Evolutionary conservation across 2,888 invertebrate species (phyloP).

Genomic region (Lycia hirtaria): DNA sequence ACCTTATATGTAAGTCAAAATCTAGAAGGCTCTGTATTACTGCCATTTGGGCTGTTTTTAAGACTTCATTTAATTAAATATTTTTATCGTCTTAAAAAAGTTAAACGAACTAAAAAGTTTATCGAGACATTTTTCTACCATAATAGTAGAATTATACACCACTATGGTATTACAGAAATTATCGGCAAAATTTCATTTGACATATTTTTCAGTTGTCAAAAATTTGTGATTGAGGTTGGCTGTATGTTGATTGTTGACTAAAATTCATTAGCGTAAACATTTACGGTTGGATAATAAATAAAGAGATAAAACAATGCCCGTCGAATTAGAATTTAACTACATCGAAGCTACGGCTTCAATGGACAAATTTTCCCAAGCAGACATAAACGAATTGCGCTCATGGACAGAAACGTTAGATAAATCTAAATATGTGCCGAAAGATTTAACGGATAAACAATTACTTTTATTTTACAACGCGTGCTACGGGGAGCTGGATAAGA

Average conservation of each 20-base stretch:
- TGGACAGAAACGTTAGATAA: conserved; percentile 81
- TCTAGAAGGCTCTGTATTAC: too few relatives aligned
- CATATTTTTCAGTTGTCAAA: conserved; percentile 69
- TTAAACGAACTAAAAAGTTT: too few relatives aligned
- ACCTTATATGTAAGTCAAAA: too few relatives aligned
- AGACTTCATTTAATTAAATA: too few relatives aligned
- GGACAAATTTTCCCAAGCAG: conserved; percentile 79
- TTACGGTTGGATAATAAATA: conserved; percentile 55
- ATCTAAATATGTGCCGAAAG: conserved; percentile 80
- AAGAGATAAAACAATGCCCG: conserved; percentile 62
- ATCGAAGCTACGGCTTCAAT: conserved; percentile 70
- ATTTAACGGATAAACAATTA: conserved; percentile 86
- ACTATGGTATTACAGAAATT: conserved; percentile 37
- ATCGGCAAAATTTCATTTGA: conserved; percentile 25
- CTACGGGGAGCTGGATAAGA: conserved; percentile 84
- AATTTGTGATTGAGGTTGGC: conserved; percentile 43
- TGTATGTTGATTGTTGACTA: conserved; percentile 43
- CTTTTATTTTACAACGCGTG: conserved; percentile 88
- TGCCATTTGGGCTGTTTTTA: too few relatives aligned
- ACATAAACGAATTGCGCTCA: conserved; percentile 72
- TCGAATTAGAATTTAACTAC: conserved; percentile 77
- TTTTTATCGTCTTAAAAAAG: too few relatives aligned
- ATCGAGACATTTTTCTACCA: background rate
- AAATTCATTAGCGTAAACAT: conserved; percentile 52
- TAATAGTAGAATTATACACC: conserved; percentile 40